These are phyloP conservation scores for Ctena decussata DNA, from an alignment of 2,888 invertebrate genomes.

Conservation along the genomic window DNA sequence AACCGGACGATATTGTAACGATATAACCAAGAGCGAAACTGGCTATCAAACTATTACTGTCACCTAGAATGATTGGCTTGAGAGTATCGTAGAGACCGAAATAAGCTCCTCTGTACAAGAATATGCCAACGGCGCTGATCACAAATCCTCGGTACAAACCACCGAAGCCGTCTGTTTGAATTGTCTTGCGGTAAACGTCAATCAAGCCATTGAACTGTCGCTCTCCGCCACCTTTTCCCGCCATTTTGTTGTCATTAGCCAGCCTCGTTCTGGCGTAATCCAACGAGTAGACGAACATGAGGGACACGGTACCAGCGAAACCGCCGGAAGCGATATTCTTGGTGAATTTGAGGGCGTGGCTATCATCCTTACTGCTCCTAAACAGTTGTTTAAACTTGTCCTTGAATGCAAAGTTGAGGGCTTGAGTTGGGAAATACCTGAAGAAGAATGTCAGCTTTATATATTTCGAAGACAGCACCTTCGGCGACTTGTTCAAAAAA, in stretches of 20 bases:
- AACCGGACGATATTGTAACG: constrained; percentile 95
- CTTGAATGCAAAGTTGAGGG: constrained; percentile 82
- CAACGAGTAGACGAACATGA: constrained; percentile 87
- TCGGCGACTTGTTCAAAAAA: too few relatives aligned
- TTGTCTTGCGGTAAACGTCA: constrained; percentile 86
- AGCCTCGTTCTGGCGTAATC: constrained; percentile 86
- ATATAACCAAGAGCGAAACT: constrained; percentile 84
- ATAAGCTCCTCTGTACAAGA: constrained; percentile 87
- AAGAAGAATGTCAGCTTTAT: constrained; percentile 93
- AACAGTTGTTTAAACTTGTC: constrained; percentile 97
- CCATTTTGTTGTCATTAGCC: constrained; percentile 86
- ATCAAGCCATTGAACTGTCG: constrained; percentile 96
- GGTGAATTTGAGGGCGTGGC: constrained; percentile 65
- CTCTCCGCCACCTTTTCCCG: constrained; percentile 85
- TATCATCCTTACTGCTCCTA: constrained; percentile 83
- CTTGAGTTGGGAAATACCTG: constrained; percentile 86
- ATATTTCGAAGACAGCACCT: too few relatives aligned
- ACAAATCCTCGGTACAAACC: constrained; percentile 87
- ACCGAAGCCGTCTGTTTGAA: constrained; percentile 85
- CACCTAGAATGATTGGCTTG: constrained; percentile 85
- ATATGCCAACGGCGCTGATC: constrained; percentile 86
- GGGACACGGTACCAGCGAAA: constrained; percentile 86
- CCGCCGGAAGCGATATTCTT: constrained; percentile 91
- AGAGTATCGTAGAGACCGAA: constrained; percentile 87
- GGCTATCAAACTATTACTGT: constrained; percentile 79